Conservation (phyloP, 1,140 invertebrate species). For the Cyclina sinensis region DNA sequence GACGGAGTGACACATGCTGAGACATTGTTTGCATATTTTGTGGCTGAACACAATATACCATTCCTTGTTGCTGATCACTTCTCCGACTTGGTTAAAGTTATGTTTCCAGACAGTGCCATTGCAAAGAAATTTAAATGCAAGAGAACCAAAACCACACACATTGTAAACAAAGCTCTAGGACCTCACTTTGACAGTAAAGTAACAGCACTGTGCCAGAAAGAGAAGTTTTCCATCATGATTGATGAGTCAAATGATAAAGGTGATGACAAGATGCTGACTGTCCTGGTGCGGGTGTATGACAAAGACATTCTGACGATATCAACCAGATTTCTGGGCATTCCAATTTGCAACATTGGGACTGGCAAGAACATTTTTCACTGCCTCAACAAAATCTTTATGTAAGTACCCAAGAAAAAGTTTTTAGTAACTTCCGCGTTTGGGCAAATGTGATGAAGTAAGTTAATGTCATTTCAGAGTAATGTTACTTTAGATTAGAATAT, state of each 20-base stretch:
- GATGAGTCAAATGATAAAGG: slow-evolving; percentile 47
- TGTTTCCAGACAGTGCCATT: slow-evolving; percentile 1
- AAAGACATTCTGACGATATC: not conserved
- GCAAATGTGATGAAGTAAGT: too few species aligned
- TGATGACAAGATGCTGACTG: slow-evolving; percentile 33
- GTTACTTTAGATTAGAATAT: too few species aligned
- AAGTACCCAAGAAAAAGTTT: too few species aligned
- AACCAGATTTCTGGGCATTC: slow-evolving; percentile 35
- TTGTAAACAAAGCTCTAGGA: slow-evolving; percentile 60
- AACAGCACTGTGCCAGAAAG: not conserved
- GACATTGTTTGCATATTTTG: not conserved
- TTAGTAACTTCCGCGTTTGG: too few species aligned
- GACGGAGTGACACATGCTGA: not conserved
- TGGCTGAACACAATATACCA: slow-evolving; percentile 63
- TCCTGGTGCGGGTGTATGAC: slow-evolving; percentile 18
- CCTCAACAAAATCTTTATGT: too few species aligned
- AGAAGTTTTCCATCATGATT: slow-evolving; percentile 19
- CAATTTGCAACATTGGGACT: slow-evolving; percentile 5
- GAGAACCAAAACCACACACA: slow-evolving; percentile 67
- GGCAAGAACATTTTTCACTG: not conserved
- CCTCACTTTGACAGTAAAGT: slow-evolving; percentile 47
- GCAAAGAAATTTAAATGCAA: not conserved
- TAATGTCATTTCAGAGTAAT: too few species aligned
- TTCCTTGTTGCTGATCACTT: slow-evolving; percentile 87
- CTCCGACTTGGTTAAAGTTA: slow-evolving; percentile 44